phyloP scores from a whole-genome alignment of 2,888 invertebrate genomes.

The Drosophila buzzatii region DNA sequence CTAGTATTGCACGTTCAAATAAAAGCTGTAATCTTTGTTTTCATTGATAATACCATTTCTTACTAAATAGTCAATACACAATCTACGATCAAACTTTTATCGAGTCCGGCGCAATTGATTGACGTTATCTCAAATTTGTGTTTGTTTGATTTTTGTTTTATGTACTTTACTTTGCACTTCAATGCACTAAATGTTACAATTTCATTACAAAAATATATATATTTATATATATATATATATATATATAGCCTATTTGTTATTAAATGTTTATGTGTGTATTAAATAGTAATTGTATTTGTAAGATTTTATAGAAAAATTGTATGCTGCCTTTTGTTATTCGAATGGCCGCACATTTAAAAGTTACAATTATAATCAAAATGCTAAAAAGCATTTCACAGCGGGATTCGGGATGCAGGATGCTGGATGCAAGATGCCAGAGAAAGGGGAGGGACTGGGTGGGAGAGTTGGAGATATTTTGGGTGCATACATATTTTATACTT shows the following conservation, averaged over 20 bases:
- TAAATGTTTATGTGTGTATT: slow-evolving; percentile 47
- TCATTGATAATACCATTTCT: slow-evolving; percentile 1
- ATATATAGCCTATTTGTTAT: slow-evolving; percentile 72
- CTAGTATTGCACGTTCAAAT: slow-evolving; percentile 35
- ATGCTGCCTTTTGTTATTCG: slow-evolving; percentile 69
- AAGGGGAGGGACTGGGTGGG: background rate
- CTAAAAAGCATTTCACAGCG: slow-evolving; percentile 28
- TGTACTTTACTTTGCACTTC: slow-evolving; percentile 68
- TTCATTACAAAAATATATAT: slow-evolving; percentile 77
- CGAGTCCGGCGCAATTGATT: slow-evolving; percentile 5
- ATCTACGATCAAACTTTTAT: slow-evolving; percentile 11
- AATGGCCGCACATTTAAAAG: slow-evolving; percentile 51
- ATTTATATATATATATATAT: slow-evolving; percentile 66
- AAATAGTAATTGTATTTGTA: slow-evolving; percentile 62
- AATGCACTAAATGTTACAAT: slow-evolving; percentile 72
- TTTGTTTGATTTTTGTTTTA: slow-evolving; percentile 17
- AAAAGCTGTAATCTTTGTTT: slow-evolving; percentile 12
- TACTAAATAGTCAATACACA: background rate
- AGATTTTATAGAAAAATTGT: slow-evolving; percentile 51
- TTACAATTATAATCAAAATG: slow-evolving; percentile 35
- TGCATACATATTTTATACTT: slow-evolving; percentile 34
- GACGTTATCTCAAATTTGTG: slow-evolving; percentile 9
- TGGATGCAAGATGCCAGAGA: slow-evolving; percentile 6
- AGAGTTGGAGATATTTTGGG: background rate
- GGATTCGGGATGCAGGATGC: background rate